Evolutionary conservation across 2,797 vertebrate species (phyloP).

Genomic region (Mustela erminea): DNA sequence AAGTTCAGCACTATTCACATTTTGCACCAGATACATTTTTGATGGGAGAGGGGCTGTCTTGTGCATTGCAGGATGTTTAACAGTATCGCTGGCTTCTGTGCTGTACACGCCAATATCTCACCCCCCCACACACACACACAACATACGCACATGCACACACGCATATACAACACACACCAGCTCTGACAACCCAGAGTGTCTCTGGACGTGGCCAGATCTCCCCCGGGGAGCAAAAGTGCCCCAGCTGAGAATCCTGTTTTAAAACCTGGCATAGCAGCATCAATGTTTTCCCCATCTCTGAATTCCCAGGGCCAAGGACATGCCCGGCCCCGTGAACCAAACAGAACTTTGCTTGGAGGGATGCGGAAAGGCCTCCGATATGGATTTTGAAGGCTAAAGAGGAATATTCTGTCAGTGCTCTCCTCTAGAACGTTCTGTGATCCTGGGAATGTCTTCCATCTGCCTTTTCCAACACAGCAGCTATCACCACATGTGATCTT

Average conservation of each 20-base stretch:
- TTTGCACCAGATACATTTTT: not conserved
- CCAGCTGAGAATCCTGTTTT: not conserved
- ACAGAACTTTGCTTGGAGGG: not conserved
- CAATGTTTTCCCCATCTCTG: not conserved
- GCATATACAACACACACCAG: no score
- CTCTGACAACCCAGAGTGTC: not conserved
- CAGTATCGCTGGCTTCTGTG: not conserved
- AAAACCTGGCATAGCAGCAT: not conserved
- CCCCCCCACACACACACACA: not conserved
- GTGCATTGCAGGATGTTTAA: not conserved
- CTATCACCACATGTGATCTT: not conserved
- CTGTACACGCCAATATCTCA: not conserved
- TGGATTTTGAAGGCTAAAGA: not conserved
- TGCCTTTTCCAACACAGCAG: not conserved
- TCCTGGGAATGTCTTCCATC: not conserved
- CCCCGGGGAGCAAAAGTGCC: not conserved
- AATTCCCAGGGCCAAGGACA: not conserved
- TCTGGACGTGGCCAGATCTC: not conserved
- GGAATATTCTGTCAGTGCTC: not conserved
- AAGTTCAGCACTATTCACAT: not conserved
- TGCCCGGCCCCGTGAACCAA: not conserved
- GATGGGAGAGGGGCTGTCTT: rapidly evolving
- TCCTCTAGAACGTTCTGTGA: not conserved
- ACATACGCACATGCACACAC: no score
- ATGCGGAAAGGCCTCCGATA: not conserved